Percentiles rank a stretch among this genome's conserved stretches.
Evolutionary conservation across 2,888 invertebrate species (phyloP).

Genomic region (Ditula angustiorana): DNA sequence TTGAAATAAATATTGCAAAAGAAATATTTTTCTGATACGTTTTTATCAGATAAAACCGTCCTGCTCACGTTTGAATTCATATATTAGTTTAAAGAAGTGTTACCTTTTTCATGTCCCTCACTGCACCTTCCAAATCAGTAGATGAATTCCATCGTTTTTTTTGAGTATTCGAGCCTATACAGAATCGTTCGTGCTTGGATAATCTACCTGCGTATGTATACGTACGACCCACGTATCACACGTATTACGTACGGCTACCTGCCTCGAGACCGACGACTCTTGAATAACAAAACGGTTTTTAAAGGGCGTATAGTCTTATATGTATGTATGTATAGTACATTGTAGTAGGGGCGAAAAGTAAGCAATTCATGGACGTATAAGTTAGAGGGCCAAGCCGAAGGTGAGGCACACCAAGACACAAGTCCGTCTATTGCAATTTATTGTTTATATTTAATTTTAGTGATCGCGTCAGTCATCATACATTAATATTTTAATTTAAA

Average conservation of each 20-base stretch:
- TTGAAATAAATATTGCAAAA: too few relatives aligned
- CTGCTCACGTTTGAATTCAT: background rate
- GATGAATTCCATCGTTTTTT: constrained; percentile 40
- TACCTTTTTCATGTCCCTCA: constrained; percentile 19
- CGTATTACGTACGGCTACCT: constrained; percentile 52
- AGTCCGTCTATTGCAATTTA: too few relatives aligned
- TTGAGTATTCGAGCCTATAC: constrained; percentile 21
- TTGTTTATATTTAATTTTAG: too few relatives aligned
- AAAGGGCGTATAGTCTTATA: constrained; percentile 45
- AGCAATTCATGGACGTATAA: too few relatives aligned
- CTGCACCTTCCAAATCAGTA: constrained; percentile 1
- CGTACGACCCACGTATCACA: constrained; percentile 24
- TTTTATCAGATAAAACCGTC: background rate
- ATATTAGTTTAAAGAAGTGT: background rate
- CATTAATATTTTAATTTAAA: too few relatives aligned
- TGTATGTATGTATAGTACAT: background rate
- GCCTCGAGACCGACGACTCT: constrained; percentile 51
- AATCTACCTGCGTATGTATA: constrained; percentile 37
- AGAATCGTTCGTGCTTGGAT: constrained; percentile 22
- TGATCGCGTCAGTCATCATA: too few relatives aligned
- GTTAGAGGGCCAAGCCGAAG: too few relatives aligned
- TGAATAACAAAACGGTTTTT: constrained; percentile 60
- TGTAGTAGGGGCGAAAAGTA: too few relatives aligned
- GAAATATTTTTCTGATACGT: too few relatives aligned
- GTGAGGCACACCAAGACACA: too few relatives aligned